Conservation (phyloP, 2,113 vertebrate species). For the Melierax canorus region DNA sequence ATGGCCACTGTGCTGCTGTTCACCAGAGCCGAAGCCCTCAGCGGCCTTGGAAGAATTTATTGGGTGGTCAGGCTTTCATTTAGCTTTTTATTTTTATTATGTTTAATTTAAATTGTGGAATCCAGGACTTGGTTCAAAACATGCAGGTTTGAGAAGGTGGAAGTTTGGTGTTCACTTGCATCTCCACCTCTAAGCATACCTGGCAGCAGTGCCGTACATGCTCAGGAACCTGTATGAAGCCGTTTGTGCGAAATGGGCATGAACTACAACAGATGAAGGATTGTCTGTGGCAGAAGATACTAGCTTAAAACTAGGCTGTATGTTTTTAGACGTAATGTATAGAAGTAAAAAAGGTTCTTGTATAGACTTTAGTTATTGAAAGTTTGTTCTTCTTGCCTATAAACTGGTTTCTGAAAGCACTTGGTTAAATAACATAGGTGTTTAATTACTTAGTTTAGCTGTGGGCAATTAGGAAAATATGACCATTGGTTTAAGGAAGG, state of each 20-base stretch:
- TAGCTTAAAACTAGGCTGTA: neutral
- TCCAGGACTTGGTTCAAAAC: neutral
- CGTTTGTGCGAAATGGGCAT: fast-evolving
- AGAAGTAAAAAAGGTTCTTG: neutral
- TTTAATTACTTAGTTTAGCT: neutral
- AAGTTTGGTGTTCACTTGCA: fast-evolving
- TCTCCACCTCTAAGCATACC: fast-evolving
- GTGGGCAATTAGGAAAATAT: neutral
- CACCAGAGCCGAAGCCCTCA: neutral
- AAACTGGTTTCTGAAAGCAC: neutral
- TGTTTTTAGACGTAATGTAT: fast-evolving
- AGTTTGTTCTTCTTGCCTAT: neutral
- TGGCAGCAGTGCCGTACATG: fast-evolving
- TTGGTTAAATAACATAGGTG: neutral
- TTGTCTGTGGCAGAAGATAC: neutral
- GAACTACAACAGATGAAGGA: neutral
- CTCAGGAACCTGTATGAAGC: neutral
- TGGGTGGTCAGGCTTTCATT: neutral
- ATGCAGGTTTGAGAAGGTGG: neutral
- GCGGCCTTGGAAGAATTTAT: neutral
- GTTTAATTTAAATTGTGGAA: neutral
- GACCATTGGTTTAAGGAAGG: neutral
- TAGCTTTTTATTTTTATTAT: neutral
- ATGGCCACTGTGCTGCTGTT: neutral
- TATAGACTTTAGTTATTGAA: neutral